Conservation (phyloP, 2,113 vertebrate species). For the Tricholaema leucomelas region DNA sequence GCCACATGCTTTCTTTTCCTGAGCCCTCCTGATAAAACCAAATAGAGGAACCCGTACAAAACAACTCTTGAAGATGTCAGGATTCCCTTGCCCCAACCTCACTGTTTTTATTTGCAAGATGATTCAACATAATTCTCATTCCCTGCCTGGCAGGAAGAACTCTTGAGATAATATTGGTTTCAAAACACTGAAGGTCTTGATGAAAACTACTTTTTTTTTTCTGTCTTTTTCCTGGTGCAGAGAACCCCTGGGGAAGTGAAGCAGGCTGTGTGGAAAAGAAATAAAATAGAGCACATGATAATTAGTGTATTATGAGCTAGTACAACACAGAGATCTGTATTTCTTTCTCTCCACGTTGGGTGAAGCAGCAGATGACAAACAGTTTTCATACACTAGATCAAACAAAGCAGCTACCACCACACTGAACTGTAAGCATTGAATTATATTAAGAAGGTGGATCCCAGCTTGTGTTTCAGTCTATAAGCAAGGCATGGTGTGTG, state of each 20-base stretch:
- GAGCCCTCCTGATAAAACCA: not conserved
- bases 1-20: not conserved
- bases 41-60: not conserved
- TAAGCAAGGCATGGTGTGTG: not conserved
- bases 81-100: not conserved
- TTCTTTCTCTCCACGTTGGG: not conserved
- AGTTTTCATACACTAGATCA: slow-evolving; percentile 7
- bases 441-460: slow-evolving; percentile 47
- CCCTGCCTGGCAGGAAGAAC: not conserved
- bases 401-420: slow-evolving; percentile 32
- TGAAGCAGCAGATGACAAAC: slow-evolving; percentile 38
- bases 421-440: slow-evolving; percentile 26
- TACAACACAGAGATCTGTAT: slow-evolving; percentile 24
- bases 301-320: slow-evolving; percentile 22
- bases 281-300: slow-evolving; percentile 32
- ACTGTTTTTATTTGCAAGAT: not conserved
- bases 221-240: not conserved
- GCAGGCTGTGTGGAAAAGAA: not conserved
- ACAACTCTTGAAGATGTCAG: not conserved
- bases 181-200: not conserved
- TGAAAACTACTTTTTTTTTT: not conserved
- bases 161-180: not conserved
- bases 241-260: not conserved
- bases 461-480: slow-evolving; percentile 17
- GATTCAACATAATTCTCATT: not conserved